These are phyloP conservation scores for Iphiclides podalirius DNA, from an alignment of 2,888 invertebrate species.

Conservation along the genomic window DNA sequence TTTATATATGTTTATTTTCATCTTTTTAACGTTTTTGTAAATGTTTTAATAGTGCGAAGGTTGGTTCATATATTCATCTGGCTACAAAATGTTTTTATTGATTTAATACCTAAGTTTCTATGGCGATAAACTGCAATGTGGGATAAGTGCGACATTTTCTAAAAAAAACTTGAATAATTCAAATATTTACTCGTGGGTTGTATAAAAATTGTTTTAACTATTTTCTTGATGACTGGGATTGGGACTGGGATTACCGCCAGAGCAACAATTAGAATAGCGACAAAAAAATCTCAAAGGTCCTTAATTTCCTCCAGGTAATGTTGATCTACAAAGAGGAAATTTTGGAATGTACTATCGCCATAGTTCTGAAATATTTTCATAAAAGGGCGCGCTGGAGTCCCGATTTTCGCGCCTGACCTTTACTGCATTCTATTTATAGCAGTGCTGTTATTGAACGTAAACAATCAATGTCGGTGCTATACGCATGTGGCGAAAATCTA, in stretches of 20 bases:
- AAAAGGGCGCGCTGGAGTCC: conserved; percentile 56
- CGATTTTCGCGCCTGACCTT: conserved; percentile 68
- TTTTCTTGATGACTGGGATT: conserved; percentile 71
- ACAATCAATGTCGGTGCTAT: conserved; percentile 52
- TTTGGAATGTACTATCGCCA: neutral
- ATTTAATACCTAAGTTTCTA: conserved; percentile 66
- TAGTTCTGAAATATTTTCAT: conserved; percentile 31
- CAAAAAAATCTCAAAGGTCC: conserved; percentile 49
- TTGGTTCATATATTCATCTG: conserved; percentile 14
- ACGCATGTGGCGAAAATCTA: conserved; percentile 41
- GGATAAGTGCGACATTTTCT: conserved; percentile 7
- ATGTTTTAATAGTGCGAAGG: conserved; percentile 15
- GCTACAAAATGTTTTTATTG: conserved; percentile 54
- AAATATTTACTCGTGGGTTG: neutral
- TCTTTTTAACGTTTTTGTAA: conserved; percentile 33
- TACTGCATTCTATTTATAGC: conserved; percentile 65
- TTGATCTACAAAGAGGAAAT: neutral
- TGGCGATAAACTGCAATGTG: conserved; percentile 48
- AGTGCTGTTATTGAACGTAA: conserved; percentile 50
- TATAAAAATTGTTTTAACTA: neutral
- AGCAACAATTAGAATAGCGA: conserved; percentile 69
- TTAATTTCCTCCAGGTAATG: conserved; percentile 48
- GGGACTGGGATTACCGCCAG: conserved; percentile 75
- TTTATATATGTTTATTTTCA: conserved; percentile 30
- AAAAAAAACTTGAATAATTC: neutral